Base-by-base conservation (phyloP, 1,140 invertebrate species). In the Sesamia nonagrioides region DNA sequence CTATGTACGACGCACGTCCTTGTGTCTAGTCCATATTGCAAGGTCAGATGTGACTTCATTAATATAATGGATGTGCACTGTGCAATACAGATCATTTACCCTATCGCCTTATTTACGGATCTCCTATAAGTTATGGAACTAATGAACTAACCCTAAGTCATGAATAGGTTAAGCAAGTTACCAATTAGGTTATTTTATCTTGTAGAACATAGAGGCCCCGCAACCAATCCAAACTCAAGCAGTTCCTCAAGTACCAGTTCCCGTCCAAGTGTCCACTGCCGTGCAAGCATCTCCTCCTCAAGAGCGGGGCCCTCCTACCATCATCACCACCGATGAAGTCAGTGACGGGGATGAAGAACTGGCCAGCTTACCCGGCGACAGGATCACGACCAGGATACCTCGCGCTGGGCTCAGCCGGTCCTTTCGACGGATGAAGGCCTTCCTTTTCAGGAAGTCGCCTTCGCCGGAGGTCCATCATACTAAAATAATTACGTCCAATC, bases 391-490 rank as follows among this genome's bases (percentile, higher is more conserved):
- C 9, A 84, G 21, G 9, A 86, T 92, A 37, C 89, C 90, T 6
- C 76, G 90, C 4, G 84, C 89, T 1, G 86, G 86, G 0, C 80
- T 92, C 0, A 89, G 83, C 56, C 82, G 86, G 7, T 89, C 90
- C 1, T 92, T 90, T 61, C 82, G 86, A 0, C 68, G 82, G 6
- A 91, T 91, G 90, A 92, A 92, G 54, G 80, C 79, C 9, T 73
- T 85, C 13, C 56, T 92, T 0, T 90, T 91, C 78, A 86, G 77
- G 15, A 80, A 78, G n/a, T 60, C 82, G 1, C 15, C 75, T 8
- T 77, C 80, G 0, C 77, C 79, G 0, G 76, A 60, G 11, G 52
- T 61, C 13, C 72, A 71, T 5, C 72, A 71, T 5, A 45, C 27
- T 8, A 15, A 15, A 50, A n/a, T 50, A 50, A 50, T 50, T 50